These are phyloP conservation scores for Bombyx mandarina DNA, from an alignment of 1,140 invertebrate species.

Conservation along the genomic window DNA sequence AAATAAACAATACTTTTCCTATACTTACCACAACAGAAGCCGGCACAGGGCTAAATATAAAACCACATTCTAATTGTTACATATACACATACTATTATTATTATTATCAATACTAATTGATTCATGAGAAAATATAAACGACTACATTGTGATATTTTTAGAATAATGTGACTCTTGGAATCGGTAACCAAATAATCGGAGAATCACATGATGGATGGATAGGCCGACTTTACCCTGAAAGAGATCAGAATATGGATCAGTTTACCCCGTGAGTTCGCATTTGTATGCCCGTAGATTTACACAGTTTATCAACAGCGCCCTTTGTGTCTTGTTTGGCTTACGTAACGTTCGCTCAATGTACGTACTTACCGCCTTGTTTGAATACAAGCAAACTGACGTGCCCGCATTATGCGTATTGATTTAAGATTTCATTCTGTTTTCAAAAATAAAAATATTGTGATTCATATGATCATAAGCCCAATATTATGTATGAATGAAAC, in stretches of 20 bases:
- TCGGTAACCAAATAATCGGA: constrained; percentile 10
- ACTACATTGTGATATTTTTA: background rate
- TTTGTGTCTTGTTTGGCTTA: constrained; percentile 25
- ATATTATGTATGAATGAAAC: no score
- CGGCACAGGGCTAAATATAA: no score
- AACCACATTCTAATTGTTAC: no score
- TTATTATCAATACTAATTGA: no score
- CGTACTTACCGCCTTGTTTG: background rate
- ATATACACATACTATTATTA: no score
- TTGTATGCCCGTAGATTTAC: constrained; percentile 23
- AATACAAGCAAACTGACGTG: constrained; percentile 10
- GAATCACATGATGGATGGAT: constrained; percentile 10
- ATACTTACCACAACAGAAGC: no score
- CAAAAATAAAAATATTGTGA: no score
- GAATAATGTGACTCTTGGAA: constrained; percentile 9
- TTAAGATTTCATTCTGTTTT: constrained; percentile 1
- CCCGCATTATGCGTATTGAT: constrained; percentile 10
- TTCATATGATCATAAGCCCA: no score
- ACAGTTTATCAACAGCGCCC: constrained; percentile 22
- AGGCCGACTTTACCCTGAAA: constrained; percentile 7
- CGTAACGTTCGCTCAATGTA: constrained; percentile 4
- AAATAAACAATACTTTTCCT: no score
- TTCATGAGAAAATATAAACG: no score
- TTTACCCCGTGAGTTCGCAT: constrained; percentile 12
- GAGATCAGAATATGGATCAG: constrained; percentile 12